These are phyloP conservation scores for Blastomussa wellsi DNA, from an alignment of 92 coral and sea anemone genomes.

Conservation along the genomic window DNA sequence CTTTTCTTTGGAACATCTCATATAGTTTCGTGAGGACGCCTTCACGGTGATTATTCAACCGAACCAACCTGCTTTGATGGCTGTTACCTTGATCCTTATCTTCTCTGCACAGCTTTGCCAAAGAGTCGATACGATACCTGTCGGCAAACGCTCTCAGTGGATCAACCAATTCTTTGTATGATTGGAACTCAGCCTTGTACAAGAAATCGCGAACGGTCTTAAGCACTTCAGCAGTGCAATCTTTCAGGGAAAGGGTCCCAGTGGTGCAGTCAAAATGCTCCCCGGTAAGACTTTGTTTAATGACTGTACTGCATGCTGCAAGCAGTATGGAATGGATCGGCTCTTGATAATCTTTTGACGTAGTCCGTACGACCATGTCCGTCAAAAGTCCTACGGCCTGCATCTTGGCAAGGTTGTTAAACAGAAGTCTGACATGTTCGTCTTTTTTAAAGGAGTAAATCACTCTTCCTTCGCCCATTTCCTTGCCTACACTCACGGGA, in stretches of 20 bases:
- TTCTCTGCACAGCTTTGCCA: slow-evolving; percentile 21
- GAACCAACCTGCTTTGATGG: neutral
- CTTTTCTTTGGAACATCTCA: slow-evolving; percentile 25
- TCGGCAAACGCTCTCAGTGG: slow-evolving; percentile 3
- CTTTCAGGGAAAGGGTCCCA: neutral
- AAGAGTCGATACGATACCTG: slow-evolving; percentile 6
- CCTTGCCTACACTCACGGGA: slow-evolving; percentile 11
- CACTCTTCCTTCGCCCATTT: slow-evolving; percentile 17
- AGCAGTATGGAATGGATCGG: slow-evolving; percentile 53
- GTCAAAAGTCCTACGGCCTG: slow-evolving; percentile 53
- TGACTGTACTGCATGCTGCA: slow-evolving; percentile 54
- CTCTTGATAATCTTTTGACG: slow-evolving; percentile 14
- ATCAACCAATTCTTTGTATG: neutral
- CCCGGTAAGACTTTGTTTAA: slow-evolving; percentile 32
- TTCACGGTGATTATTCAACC: slow-evolving; percentile 3
- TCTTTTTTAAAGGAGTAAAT: slow-evolving; percentile 47
- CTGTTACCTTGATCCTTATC: neutral
- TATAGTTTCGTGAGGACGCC: slow-evolving; percentile 16
- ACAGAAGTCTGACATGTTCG: slow-evolving; percentile 52
- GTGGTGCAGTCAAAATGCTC: slow-evolving; percentile 23
- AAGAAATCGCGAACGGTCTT: slow-evolving; percentile 56
- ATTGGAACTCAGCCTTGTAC: slow-evolving; percentile 39
- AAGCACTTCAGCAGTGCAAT: slow-evolving; percentile 4
- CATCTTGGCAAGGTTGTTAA: slow-evolving; percentile 54
- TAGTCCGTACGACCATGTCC: slow-evolving; percentile 41